Evolutionary conservation across 2,113 vertebrate genomes (phyloP), one percentile per base, ranked within the genome.

Genomic region (Plecturocebus donacophilus): DNA sequence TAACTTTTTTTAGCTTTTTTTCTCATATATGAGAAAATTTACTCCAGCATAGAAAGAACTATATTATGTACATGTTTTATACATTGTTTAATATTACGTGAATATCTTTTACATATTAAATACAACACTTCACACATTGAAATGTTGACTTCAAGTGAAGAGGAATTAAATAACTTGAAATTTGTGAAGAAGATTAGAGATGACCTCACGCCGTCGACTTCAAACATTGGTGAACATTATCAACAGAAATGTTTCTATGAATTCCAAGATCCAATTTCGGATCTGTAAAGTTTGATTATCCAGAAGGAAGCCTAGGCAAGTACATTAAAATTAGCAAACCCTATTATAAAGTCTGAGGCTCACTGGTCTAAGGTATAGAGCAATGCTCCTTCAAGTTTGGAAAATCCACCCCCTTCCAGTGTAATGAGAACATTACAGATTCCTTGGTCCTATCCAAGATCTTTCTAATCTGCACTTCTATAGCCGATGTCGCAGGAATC

Each of bases 131-230:
- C 82, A 82, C 38, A 76, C n/a, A 73, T 8, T 76, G 25, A 71
- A 49, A 19, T 79, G 19, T 66, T 95, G 25, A 75, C 64, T 54
- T 91, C 17, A 83, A 81, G 42, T 21, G 23, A 87, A 83, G 21
- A 79, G 16, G 96, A 90, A 79, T 10, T 61, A 77, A 92, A 58
- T 92, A 93, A 79, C 20, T 87, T 87, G 40, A 89, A 90, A 93
- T 73, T 71, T 52, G 23, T 71, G 10, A 52, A 91, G 6, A 70
- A 86, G 42, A 61, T n/a, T 52, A 75, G 45, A 70, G 32, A 40
- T 68, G 4, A 87, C 49, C 2, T 90, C 75, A 96, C 35, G 4
- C 13, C 23, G 30, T 4, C 49, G 9, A 92, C 45, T 32, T 32
- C 56, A 85, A 92, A 87, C 13, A 54, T 0, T 32, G 8, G 8